Evolutionary conservation across 2,797 vertebrate species (phyloP).

Genomic region (Allobates femoralis): DNA sequence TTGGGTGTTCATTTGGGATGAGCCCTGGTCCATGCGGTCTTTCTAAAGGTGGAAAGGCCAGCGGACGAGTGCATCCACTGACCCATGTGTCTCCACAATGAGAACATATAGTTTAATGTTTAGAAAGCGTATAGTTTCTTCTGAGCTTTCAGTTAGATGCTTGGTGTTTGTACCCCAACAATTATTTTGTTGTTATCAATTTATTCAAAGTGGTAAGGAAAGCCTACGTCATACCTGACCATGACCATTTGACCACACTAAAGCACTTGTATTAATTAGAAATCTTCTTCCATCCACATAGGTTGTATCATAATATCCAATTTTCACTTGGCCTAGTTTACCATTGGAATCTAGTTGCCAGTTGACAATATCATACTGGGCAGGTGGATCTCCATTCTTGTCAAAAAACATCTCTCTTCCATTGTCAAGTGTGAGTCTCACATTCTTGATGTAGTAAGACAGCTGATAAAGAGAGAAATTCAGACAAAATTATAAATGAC

Average conservation of each 20-base stretch:
- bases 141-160: too few relatives aligned
- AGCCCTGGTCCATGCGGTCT: too few relatives aligned
- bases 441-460: background rate
- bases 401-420: background rate
- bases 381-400: slow-evolving; percentile 31
- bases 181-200: too few relatives aligned
- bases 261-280: slow-evolving; percentile 12
- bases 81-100: too few relatives aligned
- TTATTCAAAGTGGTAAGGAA: background rate
- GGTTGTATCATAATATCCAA: slow-evolving; percentile 30
- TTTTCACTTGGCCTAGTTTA: background rate
- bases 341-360: slow-evolving; percentile 19
- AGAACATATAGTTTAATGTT: too few relatives aligned
- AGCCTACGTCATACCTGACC: background rate
- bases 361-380: slow-evolving; percentile 42
- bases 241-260: background rate
- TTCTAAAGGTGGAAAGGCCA: too few relatives aligned
- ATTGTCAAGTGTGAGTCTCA: too few relatives aligned
- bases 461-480: background rate
- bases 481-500: background rate
- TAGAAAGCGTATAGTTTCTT: too few relatives aligned
- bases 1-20: too few relatives aligned
- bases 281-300: background rate
- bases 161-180: too few relatives aligned
- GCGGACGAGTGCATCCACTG: too few relatives aligned